Percentiles rank a stretch among this genome's conserved stretches.
These are phyloP conservation scores for Eriocheir sinensis DNA, from an alignment of 1,140 invertebrate species.

Conservation along the genomic window DNA sequence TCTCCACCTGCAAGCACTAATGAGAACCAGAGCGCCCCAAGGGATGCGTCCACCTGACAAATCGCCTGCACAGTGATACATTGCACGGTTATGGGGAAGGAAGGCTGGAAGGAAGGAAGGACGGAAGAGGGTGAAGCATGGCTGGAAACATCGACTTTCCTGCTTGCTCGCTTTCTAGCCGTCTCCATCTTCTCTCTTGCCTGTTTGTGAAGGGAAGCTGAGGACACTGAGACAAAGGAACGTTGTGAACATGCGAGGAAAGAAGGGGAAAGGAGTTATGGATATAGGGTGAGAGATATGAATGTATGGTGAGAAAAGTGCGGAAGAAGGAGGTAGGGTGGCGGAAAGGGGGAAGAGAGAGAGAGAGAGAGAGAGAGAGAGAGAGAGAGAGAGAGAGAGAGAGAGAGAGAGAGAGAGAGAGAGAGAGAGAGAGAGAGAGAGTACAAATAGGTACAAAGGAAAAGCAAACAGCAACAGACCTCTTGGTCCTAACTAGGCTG, in stretches of 20 bases:
- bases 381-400: not conserved
- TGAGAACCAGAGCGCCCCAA: not conserved
- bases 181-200: too few relatives aligned
- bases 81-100: not conserved
- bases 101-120: not conserved
- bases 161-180: not conserved
- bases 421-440: not conserved
- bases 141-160: conserved; percentile 11
- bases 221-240: too few relatives aligned
- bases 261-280: too few relatives aligned
- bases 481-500: too few relatives aligned
- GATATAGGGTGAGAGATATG: too few relatives aligned
- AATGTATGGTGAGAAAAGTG: too few relatives aligned
- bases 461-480: too few relatives aligned
- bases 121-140: not conserved
- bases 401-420: not conserved
- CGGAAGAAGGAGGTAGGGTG: not conserved
- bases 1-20: conserved; percentile 3
- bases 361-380: not conserved
- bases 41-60: conserved; percentile 10
- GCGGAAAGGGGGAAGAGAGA: not conserved
- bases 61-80: not conserved
- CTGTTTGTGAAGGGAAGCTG: not conserved
- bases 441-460: too few relatives aligned
- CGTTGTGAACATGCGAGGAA: too few relatives aligned